Evolutionary conservation across 2,888 invertebrate species (phyloP).

Genomic region (Ferrisia virgata): DNA sequence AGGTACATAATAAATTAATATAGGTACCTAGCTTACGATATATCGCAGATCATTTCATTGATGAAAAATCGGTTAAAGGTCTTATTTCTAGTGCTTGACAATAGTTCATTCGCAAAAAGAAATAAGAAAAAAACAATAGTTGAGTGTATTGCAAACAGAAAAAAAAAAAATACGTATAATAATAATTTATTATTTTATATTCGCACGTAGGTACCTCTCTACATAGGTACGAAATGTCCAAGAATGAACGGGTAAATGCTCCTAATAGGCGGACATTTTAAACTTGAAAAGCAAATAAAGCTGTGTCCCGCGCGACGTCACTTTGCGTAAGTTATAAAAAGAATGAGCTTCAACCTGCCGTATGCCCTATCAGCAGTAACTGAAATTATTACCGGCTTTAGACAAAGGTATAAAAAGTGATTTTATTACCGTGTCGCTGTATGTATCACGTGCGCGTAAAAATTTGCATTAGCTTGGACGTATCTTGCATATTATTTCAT

Average conservation of each 20-base stretch:
- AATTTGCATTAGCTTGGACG: constrained; percentile 44
- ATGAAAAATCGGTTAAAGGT: not conserved
- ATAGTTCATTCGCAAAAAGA: too few relatives aligned
- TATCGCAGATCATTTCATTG: not conserved
- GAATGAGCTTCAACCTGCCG: constrained; percentile 43
- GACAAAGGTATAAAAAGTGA: constrained; percentile 45
- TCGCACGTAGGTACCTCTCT: not conserved
- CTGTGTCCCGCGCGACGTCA: not conserved
- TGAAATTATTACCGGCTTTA: constrained; percentile 44
- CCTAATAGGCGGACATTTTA: constrained; percentile 23
- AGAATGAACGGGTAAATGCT: not conserved
- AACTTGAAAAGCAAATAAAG: constrained; percentile 32
- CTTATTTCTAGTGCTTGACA: not conserved
- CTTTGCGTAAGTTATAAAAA: constrained; percentile 11
- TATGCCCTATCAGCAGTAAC: constrained; percentile 45
- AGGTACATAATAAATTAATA: not conserved
- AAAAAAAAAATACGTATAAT: not conserved
- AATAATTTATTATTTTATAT: not conserved
- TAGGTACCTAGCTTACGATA: too few relatives aligned
- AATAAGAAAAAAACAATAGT: not conserved
- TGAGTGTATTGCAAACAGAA: too few relatives aligned
- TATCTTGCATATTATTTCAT: constrained; percentile 44
- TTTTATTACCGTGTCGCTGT: constrained; percentile 45
- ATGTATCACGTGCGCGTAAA: constrained; percentile 46
- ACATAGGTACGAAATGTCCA: not conserved